Evolutionary conservation across 2,113 vertebrate species (phyloP).

Genomic region (Nothobranchius furzeri): DNA sequence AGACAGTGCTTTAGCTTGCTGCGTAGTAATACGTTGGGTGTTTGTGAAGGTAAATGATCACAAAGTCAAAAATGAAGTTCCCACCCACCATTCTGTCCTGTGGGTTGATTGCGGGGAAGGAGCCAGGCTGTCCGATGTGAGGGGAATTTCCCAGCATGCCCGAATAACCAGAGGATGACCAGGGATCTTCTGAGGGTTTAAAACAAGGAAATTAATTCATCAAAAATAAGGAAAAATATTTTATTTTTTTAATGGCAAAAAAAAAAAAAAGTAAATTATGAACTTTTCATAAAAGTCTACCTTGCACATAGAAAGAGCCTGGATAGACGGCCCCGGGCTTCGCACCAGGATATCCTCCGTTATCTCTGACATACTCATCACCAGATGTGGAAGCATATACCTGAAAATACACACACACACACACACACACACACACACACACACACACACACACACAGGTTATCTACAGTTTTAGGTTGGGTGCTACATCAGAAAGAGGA

Average conservation of each 20-base stretch:
- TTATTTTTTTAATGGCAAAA: conserved; percentile 36
- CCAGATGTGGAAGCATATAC: conserved; percentile 95
- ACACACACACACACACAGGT: too few species aligned
- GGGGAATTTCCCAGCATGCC: conserved; percentile 89
- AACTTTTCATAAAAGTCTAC: conserved; percentile 65
- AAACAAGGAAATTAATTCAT: conserved; percentile 11
- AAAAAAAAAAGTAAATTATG: not conserved
- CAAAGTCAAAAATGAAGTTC: not conserved
- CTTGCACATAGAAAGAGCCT: conserved; percentile 93
- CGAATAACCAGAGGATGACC: conserved; percentile 89
- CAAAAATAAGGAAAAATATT: too few species aligned
- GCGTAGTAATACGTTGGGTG: too few species aligned
- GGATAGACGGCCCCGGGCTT: conserved; percentile 91
- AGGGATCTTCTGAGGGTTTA: conserved; percentile 81
- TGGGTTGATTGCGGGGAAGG: conserved; percentile 89
- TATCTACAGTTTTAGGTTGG: too few species aligned
- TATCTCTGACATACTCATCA: conserved; percentile 91
- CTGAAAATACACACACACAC: conserved; percentile 66
- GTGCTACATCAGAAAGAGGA: too few species aligned
- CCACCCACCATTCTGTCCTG: conserved; percentile 93
- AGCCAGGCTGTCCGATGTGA: conserved; percentile 84
- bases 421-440: too few species aligned
- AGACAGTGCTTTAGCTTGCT: too few species aligned
- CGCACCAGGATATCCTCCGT: conserved; percentile 83
- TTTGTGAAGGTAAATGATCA: not conserved